phyloP scores from a whole-genome alignment of 2,113 vertebrate species.

The Catharus bicknelli region DNA sequence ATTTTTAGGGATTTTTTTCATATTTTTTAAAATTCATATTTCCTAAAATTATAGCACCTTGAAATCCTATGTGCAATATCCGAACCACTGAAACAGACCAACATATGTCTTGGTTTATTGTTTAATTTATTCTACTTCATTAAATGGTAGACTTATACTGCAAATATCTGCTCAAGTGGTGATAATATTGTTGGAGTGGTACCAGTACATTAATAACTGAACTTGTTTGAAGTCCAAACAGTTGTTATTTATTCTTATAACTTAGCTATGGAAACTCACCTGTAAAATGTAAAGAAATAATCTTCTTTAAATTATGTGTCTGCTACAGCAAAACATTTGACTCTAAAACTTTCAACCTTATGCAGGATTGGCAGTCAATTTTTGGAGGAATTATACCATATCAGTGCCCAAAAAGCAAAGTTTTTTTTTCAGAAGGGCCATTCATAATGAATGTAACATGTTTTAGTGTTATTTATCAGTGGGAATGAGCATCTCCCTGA shows the following conservation, averaged over 20 bases:
- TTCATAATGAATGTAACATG: background rate
- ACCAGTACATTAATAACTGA: background rate
- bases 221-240: background rate
- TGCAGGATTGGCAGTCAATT: background rate
- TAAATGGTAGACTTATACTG: background rate
- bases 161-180: background rate
- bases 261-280: background rate
- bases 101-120: background rate
- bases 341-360: background rate
- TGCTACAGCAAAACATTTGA: background rate
- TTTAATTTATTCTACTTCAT: background rate
- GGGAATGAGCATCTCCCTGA: background rate
- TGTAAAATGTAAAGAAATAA: background rate
- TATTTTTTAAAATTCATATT: background rate
- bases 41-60: background rate
- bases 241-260: background rate
- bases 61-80: background rate
- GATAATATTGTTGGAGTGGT: background rate
- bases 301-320: accelerated
- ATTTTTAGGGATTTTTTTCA: accelerated
- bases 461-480: background rate
- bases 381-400: background rate
- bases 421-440: background rate
- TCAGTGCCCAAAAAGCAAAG: background rate
- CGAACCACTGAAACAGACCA: background rate